A percentile compares a stretch with the other conserved stretches of the same genome.
Conservation (phyloP, 2,888 invertebrate species). For the Cephus pygmeus region DNA sequence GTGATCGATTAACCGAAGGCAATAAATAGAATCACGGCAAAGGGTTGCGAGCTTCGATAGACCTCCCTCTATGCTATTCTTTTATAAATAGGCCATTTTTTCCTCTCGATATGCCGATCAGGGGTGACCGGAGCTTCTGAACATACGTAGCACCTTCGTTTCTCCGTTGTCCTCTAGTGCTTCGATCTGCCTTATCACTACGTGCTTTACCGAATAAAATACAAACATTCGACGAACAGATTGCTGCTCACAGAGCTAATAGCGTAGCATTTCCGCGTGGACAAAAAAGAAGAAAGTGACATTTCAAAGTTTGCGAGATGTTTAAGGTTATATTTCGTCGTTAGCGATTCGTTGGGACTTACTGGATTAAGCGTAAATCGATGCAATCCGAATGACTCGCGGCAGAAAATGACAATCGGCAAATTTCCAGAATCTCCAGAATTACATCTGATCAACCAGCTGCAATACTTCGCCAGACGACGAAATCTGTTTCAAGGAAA, state of each 20-base stretch:
- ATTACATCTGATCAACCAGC: constrained; percentile 28
- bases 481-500: constrained; percentile 37
- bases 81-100: constrained; percentile 46
- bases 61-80: constrained; percentile 49
- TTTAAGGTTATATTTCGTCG: no score
- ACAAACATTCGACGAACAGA: no score
- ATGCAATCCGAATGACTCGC: no score
- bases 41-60: constrained; percentile 43
- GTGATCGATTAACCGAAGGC: constrained; percentile 42
- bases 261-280: no score
- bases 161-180: constrained; percentile 12
- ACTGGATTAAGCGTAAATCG: no score
- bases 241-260: no score
- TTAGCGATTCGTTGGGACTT: no score
- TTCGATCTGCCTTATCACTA: constrained; percentile 9
- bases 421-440: constrained; percentile 26
- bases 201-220: no score
- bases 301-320: no score
- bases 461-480: constrained; percentile 35
- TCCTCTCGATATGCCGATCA: neutral
- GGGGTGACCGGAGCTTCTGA: neutral
- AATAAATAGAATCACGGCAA: constrained; percentile 42
- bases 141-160: neutral
- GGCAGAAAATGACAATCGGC: constrained; percentile 19
- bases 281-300: no score